phyloP scores from a whole-genome alignment of 2,113 vertebrate genomes.

The Rafetus swinhoei region DNA sequence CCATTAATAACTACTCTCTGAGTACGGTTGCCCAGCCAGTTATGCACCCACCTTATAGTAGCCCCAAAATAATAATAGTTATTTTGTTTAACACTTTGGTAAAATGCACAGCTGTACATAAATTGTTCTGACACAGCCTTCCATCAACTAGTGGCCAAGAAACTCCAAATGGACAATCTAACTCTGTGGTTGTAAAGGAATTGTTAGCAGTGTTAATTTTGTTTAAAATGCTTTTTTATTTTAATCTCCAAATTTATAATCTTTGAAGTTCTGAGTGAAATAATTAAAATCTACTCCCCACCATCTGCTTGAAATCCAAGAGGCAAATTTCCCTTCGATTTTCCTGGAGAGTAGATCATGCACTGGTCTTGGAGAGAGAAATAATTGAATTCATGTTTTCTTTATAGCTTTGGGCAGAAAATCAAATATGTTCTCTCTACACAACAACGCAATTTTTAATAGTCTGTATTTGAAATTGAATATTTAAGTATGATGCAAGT shows the following conservation, averaged over 20 bases:
- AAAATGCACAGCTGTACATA: not conserved
- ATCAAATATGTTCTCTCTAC: rapidly evolving
- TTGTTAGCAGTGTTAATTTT: not conserved
- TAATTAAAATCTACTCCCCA: not conserved
- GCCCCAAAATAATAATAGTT: too few relatives aligned
- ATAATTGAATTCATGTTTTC: not conserved
- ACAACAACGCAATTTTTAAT: not conserved
- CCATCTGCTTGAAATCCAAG: not conserved
- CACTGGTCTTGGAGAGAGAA: not conserved
- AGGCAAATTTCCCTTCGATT: not conserved
- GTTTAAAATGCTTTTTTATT: not conserved
- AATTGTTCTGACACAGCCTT: not conserved
- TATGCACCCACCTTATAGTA: too few relatives aligned
- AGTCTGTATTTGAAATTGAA: not conserved
- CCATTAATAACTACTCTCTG: too few relatives aligned
- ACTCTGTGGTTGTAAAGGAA: not conserved
- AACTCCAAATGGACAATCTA: not conserved
- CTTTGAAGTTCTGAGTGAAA: not conserved
- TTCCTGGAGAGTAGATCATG: not conserved
- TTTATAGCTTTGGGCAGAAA: not conserved
- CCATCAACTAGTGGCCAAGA: not conserved
- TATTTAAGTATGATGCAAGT: not conserved
- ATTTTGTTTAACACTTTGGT: not conserved
- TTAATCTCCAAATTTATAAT: not conserved
- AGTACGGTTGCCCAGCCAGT: too few relatives aligned